Conservation (phyloP, 2,113 vertebrate species). For the Corythoichthys intestinalis region DNA sequence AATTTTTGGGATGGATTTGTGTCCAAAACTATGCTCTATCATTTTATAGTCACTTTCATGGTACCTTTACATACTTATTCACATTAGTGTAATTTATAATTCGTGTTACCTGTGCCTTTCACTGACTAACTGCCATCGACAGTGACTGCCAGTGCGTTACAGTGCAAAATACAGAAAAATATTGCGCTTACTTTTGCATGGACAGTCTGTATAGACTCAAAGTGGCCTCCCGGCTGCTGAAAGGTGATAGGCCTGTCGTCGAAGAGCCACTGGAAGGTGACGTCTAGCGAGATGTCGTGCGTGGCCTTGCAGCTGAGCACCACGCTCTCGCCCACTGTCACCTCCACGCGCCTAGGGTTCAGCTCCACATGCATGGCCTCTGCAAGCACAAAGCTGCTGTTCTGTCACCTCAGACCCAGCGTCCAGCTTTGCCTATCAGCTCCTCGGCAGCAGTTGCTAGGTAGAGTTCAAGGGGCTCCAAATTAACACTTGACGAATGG, state of each 20-base stretch:
- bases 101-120: too few species aligned
- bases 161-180: too few species aligned
- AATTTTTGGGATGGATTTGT: too few species aligned
- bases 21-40: too few species aligned
- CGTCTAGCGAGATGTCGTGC: conserved; percentile 85
- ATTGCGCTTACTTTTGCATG: conserved; percentile 68
- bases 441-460: background rate
- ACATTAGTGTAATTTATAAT: too few species aligned
- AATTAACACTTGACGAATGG: background rate
- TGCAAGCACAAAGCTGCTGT: conserved; percentile 69
- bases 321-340: conserved; percentile 92
- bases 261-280: conserved; percentile 87
- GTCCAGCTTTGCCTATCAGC: background rate
- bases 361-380: conserved; percentile 92
- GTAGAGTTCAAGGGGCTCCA: conserved; percentile 7
- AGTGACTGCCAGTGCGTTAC: too few species aligned
- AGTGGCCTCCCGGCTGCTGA: conserved; percentile 87
- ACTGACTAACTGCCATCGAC: too few species aligned
- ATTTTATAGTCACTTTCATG: too few species aligned
- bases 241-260: conserved; percentile 86
- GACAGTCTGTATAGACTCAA: conserved; percentile 95
- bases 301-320: conserved; percentile 91
- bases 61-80: too few species aligned
- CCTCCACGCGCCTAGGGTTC: conserved; percentile 83
- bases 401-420: conserved; percentile 63